Evolutionary conservation across 2,797 vertebrate genomes (phyloP).

Genomic region (Nyctibius grandis): DNA sequence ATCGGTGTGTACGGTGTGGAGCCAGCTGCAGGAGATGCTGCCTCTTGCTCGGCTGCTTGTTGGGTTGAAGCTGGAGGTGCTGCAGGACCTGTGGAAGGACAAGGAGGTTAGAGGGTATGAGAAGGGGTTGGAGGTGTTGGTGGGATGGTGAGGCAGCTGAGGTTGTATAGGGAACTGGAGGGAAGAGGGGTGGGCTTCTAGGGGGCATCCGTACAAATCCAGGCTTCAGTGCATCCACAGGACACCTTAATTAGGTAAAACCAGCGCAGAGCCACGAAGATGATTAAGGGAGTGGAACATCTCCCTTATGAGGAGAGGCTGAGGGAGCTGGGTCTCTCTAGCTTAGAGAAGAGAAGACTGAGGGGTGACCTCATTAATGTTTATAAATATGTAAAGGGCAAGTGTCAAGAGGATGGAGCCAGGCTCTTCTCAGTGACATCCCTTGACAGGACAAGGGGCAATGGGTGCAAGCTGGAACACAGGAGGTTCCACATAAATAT

Average conservation of each 20-base stretch:
- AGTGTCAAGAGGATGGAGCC: too few species aligned
- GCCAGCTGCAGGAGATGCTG: neutral
- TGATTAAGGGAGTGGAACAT: too few species aligned
- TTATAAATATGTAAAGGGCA: too few species aligned
- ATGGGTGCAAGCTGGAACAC: too few species aligned
- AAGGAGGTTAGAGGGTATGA: neutral
- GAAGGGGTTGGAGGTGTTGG: neutral
- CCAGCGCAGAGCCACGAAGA: too few species aligned
- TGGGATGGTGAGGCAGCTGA: neutral
- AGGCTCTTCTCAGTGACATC: too few species aligned
- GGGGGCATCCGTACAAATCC: neutral
- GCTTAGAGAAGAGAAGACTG: too few species aligned
- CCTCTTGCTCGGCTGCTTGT: neutral
- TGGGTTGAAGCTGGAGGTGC: neutral
- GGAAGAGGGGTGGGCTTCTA: neutral
- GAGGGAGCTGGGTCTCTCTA: too few species aligned
- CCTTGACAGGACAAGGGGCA: too few species aligned
- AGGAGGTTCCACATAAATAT: too few species aligned
- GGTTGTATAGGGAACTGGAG: neutral
- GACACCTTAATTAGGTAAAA: neutral
- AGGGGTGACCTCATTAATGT: too few species aligned
- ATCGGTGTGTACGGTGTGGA: fast-evolving
- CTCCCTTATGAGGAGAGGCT: too few species aligned
- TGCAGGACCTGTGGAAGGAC: neutral
- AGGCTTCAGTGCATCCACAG: neutral